Evolutionary conservation across 2,797 vertebrate genomes (phyloP).

Genomic region (Anniella stebbinsi): DNA sequence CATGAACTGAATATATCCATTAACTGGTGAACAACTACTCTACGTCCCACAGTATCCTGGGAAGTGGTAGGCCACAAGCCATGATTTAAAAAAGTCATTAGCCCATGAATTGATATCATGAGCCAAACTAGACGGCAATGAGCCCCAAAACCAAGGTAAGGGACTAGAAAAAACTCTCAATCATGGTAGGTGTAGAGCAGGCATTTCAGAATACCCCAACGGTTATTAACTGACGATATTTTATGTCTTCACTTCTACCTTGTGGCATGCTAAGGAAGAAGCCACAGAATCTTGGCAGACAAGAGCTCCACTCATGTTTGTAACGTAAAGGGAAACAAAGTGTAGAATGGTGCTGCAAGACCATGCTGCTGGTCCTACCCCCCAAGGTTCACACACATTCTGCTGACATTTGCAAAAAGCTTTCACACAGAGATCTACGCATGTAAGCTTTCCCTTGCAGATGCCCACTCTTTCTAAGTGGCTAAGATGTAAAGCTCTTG

Average conservation of each 20-base stretch:
- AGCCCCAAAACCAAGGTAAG: background rate
- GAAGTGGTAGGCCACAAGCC: background rate
- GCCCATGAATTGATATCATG: background rate
- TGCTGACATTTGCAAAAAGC: background rate
- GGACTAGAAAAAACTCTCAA: background rate
- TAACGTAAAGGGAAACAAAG: background rate
- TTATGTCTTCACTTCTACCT: background rate
- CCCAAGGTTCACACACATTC: background rate
- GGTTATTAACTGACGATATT: background rate
- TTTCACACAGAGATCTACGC: background rate
- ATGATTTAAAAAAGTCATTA: background rate
- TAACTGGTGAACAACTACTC: background rate
- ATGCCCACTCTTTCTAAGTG: background rate
- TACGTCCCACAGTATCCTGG: background rate
- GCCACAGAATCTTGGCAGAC: background rate
- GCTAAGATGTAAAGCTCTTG: background rate
- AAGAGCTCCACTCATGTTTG: background rate
- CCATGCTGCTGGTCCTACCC: background rate
- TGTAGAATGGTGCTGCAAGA: background rate
- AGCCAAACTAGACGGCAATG: background rate
- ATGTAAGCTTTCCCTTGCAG: background rate
- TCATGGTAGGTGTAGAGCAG: too few species aligned
- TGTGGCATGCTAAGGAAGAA: background rate
- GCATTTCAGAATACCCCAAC: background rate
- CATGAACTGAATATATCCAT: background rate